Evolutionary conservation across 2,888 invertebrate species (phyloP).

Genomic region (Acheta domesticus): DNA sequence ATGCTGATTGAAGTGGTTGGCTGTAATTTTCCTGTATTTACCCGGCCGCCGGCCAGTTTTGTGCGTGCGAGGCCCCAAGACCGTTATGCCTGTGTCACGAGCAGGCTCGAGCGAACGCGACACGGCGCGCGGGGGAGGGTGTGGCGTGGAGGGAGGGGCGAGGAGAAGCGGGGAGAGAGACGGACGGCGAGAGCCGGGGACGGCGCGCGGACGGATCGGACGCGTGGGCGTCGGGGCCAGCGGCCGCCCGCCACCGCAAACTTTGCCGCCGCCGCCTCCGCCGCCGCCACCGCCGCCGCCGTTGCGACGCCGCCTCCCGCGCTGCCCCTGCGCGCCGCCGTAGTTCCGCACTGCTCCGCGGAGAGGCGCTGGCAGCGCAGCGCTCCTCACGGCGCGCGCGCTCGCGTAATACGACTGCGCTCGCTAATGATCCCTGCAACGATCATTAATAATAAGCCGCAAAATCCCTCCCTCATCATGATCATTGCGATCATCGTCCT

Average conservation of each 20-base stretch:
- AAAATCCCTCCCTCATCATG: not conserved
- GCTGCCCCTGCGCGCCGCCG: not conserved
- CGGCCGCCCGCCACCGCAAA: not conserved
- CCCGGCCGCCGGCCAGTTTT: slow-evolving; percentile 18
- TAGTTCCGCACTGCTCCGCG: not conserved
- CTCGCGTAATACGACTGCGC: slow-evolving; percentile 1
- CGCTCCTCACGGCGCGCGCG: not conserved
- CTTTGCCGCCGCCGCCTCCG: not conserved
- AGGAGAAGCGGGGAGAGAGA: not conserved
- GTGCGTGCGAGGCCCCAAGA: not conserved
- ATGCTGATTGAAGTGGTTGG: slow-evolving; percentile 18
- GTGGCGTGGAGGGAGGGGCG: not conserved
- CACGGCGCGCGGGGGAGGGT: not conserved
- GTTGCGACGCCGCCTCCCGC: not conserved
- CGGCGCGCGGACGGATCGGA: not conserved
- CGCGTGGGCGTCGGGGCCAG: not conserved
- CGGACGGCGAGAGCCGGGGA: not conserved
- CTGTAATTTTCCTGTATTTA: slow-evolving; percentile 18
- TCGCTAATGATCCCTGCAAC: not conserved
- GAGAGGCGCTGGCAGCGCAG: not conserved
- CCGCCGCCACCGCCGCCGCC: not conserved
- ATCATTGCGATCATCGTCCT: slow-evolving; percentile 18
- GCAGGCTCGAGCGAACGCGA: not conserved
- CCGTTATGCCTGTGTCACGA: slow-evolving; percentile 6
- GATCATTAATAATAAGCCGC: slow-evolving; percentile 8